Base-by-base conservation (phyloP, 2,797 vertebrate species). In the Heterohyrax brucei region DNA sequence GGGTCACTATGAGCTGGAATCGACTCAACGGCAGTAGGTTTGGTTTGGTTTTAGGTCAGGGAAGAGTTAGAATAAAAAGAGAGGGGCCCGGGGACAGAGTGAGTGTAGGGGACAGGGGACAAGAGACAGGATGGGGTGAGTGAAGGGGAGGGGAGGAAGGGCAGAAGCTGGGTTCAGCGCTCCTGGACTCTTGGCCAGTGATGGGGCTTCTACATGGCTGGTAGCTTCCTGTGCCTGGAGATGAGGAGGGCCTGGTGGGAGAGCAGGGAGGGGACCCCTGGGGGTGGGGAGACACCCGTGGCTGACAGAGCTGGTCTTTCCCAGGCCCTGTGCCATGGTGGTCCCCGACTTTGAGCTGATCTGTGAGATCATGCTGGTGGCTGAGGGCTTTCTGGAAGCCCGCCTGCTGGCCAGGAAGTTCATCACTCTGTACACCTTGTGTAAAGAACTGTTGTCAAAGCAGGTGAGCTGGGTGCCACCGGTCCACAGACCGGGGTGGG, bases 311-410 rank as follows among this genome's bases (percentile, higher is more conserved):
- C 48, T 0, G 26, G 5, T 86, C 14, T 78, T 68, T 95, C 72
- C 44, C 86, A 99, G 98, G 68, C 98, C 98, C 83, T 99, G 98
- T 0, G 98, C 98, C 1, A 99, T 99, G 98, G 98, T 99, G 12
- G 98, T 99, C 28, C 98, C 98, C 0, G 98, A 98, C 75, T 99
- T 99, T 0, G 98, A 99, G 19, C 96, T 99, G 12, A 99, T 99
- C 95, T 99, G 98, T 0, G 98, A 99, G 95, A 98, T 99, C 96
- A 99, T 99, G 98, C 98, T 99, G 2, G 98, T 99, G 64, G 98
- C 98, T 1, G 98, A 99, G 97, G 98, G 98, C 24, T 99, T 99
- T 81, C 81, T 98, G 0, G 98, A 98, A 0, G 98, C 98, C 2
- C 98, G 98, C 33, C 97, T 98, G 2, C 98, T 99, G 66, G 98